Evolutionary conservation across 2,797 vertebrate genomes (phyloP).

Genomic region (Nannoperca obscura): DNA sequence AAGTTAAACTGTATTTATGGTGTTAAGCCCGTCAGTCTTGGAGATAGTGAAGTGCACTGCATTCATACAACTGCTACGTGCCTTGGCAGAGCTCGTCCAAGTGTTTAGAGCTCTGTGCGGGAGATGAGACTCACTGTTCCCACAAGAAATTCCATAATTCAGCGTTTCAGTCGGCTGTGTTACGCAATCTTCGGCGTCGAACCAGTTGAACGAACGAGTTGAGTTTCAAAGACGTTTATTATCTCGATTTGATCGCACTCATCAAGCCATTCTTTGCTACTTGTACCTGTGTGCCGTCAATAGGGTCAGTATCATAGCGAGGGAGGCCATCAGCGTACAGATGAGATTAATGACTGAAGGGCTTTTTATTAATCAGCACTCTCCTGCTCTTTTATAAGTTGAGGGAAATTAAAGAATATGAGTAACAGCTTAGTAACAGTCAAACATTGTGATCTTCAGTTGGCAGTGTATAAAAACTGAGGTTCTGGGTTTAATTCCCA

Average conservation of each 20-base stretch:
- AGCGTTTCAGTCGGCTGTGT: not conserved
- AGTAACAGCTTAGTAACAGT: conserved; percentile 22
- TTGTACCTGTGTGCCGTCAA: not conserved
- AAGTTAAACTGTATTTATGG: not conserved
- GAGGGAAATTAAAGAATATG: conserved; percentile 18
- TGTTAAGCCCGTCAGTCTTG: not conserved
- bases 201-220: not conserved
- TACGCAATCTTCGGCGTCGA: not conserved
- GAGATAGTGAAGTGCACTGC: conserved; percentile 7
- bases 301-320: conserved; percentile 24
- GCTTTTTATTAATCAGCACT: conserved; percentile 38
- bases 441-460: conserved; percentile 32
- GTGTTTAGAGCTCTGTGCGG: conserved; percentile 15
- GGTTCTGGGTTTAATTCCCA: conserved; percentile 50
- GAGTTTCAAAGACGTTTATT: conserved; percentile 3
- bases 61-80: not conserved
- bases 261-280: not conserved
- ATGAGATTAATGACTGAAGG: conserved; percentile 40
- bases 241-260: conserved; percentile 6
- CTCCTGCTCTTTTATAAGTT: conserved; percentile 4
- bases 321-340: not conserved
- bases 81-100: not conserved
- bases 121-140: conserved; percentile 23
- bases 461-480: conserved; percentile 26
- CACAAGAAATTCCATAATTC: conserved; percentile 30